These are phyloP conservation scores for Zelostemma sp. DNA, from an alignment of 1,140 invertebrate genomes.

Conservation along the genomic window DNA sequence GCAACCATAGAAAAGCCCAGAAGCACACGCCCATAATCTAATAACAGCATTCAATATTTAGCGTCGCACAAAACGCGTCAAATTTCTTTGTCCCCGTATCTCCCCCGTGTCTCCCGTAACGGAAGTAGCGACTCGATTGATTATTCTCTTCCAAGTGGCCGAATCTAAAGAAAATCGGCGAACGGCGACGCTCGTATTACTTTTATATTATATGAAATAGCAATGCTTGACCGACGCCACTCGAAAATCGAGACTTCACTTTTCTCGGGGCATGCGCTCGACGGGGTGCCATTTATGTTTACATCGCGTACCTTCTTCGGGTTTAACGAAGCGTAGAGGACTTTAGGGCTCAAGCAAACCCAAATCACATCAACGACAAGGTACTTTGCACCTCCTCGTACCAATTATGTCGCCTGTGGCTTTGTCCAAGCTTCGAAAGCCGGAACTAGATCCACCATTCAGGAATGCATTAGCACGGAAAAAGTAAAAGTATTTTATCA, in stretches of 20 bases:
- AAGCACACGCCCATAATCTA: not conserved
- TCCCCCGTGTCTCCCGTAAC: conserved; percentile 10
- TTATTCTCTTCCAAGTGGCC: conserved; percentile 38
- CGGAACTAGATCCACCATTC: conserved; percentile 34
- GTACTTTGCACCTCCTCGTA: conserved; percentile 10
- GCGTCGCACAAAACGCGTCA: conserved; percentile 12
- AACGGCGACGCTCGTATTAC: conserved; percentile 32
- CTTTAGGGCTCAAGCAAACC: conserved; percentile 26
- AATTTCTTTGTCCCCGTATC: conserved; percentile 21
- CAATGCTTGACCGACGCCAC: conserved; percentile 22
- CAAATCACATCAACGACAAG: conserved; percentile 7
- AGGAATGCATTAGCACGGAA: not conserved
- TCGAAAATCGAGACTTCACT: conserved; percentile 28
- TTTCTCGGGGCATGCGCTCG: conserved; percentile 16
- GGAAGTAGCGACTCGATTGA: conserved; percentile 26
- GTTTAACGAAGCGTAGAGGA: conserved; percentile 53
- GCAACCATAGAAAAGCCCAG: not conserved
- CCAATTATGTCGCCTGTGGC: conserved; percentile 24
- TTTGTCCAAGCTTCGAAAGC: conserved; percentile 20
- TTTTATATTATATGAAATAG: conserved; percentile 29
- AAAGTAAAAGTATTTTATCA: no score
- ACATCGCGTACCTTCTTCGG: conserved; percentile 46
- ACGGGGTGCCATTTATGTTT: conserved; percentile 58
- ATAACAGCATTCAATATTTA: conserved; percentile 13
- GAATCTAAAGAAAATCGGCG: conserved; percentile 23